Conservation (phyloP, 2,888 invertebrate species). For the Bunonema sp. region DNA sequence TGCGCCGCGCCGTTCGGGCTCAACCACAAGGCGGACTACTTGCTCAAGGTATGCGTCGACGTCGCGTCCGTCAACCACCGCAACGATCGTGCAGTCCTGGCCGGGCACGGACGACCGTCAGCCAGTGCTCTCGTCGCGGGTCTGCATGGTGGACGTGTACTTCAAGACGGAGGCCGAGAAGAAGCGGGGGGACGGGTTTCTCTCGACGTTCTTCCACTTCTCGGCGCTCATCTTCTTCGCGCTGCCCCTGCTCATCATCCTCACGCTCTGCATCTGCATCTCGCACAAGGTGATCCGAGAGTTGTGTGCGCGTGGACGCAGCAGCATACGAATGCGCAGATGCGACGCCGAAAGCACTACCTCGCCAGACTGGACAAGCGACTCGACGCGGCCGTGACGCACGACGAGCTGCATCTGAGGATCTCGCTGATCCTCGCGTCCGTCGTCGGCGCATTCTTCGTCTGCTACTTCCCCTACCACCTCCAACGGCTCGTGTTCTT, state of each 20-base stretch:
- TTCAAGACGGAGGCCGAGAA: conserved; percentile 9
- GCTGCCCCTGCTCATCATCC: conserved; percentile 16
- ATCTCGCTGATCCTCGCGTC: conserved; percentile 12
- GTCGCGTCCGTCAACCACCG: no score
- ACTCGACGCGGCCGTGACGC: no score
- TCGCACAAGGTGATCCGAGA: conserved; percentile 10
- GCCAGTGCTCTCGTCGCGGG: conserved; percentile 15
- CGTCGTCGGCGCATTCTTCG: conserved; percentile 23
- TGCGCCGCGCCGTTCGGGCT: conserved; percentile 20
- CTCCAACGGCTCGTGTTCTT: conserved; percentile 23
- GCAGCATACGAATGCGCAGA: neutral
- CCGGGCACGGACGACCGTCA: conserved; percentile 12
- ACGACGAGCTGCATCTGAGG: conserved; percentile 11
- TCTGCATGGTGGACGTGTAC: conserved; percentile 21
- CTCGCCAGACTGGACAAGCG: no score
- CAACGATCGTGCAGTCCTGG: no score
- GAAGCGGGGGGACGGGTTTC: neutral
- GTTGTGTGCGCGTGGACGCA: neutral
- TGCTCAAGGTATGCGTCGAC: no score
- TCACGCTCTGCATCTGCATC: conserved; percentile 17
- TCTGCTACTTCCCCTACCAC: conserved; percentile 28
- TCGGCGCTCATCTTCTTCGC: conserved; percentile 23
- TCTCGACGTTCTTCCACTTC: conserved; percentile 21
- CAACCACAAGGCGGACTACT: conserved; percentile 21
- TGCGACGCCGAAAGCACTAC: conserved; percentile 9